phyloP scores from a whole-genome alignment of 2,113 vertebrate genomes.

The Falco punctatus region DNA sequence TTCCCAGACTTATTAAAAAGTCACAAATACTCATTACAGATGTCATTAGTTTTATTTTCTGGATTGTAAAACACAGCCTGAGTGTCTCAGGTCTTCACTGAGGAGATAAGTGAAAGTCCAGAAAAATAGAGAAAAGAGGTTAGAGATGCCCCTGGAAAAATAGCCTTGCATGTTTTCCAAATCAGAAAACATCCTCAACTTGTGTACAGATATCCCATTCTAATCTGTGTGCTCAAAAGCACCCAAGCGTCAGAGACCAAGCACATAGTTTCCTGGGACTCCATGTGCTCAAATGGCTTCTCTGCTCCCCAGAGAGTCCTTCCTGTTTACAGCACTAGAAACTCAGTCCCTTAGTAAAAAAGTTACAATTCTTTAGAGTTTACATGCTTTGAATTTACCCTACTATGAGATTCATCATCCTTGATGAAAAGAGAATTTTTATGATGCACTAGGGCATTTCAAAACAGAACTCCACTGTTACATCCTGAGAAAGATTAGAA shows the following conservation, averaged over 20 bases:
- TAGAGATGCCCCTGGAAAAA: background rate
- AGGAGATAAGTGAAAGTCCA: background rate
- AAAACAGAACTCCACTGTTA: background rate
- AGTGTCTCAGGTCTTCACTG: background rate
- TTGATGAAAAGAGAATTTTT: background rate
- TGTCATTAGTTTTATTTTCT: background rate
- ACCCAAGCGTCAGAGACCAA: background rate
- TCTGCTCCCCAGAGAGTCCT: no score
- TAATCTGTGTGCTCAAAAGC: background rate
- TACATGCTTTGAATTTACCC: background rate
- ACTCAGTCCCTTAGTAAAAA: background rate
- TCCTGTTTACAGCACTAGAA: background rate
- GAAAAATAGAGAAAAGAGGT: background rate
- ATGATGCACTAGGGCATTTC: background rate
- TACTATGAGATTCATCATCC: background rate
- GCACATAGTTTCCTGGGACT: background rate
- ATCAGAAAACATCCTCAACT: background rate
- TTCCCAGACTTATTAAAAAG: background rate
- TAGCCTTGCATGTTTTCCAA: rapidly evolving
- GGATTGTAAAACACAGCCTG: background rate
- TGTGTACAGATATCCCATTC: background rate
- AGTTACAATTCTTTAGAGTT: background rate
- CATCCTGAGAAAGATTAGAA: background rate
- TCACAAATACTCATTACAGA: background rate
- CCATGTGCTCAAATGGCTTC: background rate